A percentile compares a stretch with the other conserved stretches of the same genome.
Conservation (phyloP, 2,888 invertebrate species). For the Sceliomorpha sp. region DNA sequence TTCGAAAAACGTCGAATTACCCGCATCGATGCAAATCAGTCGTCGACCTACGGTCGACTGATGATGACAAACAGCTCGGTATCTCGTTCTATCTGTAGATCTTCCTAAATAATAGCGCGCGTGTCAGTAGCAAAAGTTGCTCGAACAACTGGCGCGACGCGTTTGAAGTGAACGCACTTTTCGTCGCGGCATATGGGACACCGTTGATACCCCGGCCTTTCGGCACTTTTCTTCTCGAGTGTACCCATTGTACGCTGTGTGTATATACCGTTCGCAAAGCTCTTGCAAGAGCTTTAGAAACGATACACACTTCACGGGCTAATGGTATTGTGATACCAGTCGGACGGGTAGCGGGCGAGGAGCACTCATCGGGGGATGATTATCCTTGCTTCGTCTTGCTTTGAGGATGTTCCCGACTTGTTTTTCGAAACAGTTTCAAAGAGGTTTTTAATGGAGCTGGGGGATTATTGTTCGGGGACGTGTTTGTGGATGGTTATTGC, state of each 20-base stretch:
- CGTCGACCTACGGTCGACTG: conserved; percentile 12
- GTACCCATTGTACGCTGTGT: conserved; percentile 47
- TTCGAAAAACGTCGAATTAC: conserved; percentile 38
- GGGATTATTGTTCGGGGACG: too few relatives aligned
- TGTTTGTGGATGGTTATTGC: too few relatives aligned
- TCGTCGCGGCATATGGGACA: conserved; percentile 55
- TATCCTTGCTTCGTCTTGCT: too few relatives aligned
- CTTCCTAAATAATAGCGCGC: conserved; percentile 60
- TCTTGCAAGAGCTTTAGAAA: conserved; percentile 48
- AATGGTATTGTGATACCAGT: conserved; percentile 46
- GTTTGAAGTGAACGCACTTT: conserved; percentile 56
- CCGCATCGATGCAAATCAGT: conserved; percentile 57
- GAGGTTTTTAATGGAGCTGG: too few relatives aligned
- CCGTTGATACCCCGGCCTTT: conserved; percentile 51
- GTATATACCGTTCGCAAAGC: background rate
- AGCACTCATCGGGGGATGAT: conserved; percentile 40
- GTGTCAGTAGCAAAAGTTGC: conserved; percentile 57
- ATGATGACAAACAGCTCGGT: conserved; percentile 59
- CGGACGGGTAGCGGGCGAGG: conserved; percentile 18
- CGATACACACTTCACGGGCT: conserved; percentile 60
- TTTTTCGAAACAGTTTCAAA: too few relatives aligned
- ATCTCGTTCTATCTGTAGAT: conserved; percentile 62
- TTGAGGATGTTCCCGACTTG: too few relatives aligned
- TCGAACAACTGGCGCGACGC: conserved; percentile 69
- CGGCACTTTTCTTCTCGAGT: conserved; percentile 39